Evolutionary conservation across 2,888 invertebrate genomes (phyloP).

Genomic region (Neelides folsomi): DNA sequence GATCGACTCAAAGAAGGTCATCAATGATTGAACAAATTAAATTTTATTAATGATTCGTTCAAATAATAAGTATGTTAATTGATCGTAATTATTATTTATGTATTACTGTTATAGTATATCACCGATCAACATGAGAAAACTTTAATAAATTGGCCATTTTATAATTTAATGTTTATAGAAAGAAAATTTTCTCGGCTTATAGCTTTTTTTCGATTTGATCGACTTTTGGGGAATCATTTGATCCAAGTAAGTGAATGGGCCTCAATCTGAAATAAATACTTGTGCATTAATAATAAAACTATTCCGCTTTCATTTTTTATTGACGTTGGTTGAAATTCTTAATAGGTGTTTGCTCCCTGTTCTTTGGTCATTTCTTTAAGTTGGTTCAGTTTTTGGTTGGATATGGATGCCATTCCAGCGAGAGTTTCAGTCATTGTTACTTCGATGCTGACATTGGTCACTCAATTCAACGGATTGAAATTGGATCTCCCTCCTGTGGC

Average conservation of each 20-base stretch:
- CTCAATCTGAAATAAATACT: too few relatives aligned
- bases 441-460: conserved; percentile 68
- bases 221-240: conserved; percentile 70
- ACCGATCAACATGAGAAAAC: too few relatives aligned
- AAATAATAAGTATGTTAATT: too few relatives aligned
- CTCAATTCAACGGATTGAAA: conserved; percentile 69
- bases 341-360: conserved; percentile 54
- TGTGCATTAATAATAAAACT: too few relatives aligned
- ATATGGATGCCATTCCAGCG: conserved; percentile 68
- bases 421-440: conserved; percentile 66
- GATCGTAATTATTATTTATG: too few relatives aligned
- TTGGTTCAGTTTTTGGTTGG: conserved; percentile 79
- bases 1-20: conserved; percentile 1
- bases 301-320: too few relatives aligned
- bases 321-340: too few relatives aligned
- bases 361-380: conserved; percentile 67
- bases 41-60: too few relatives aligned
- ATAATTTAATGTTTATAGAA: conserved; percentile 35
- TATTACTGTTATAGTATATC: too few relatives aligned
- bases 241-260: too few relatives aligned
- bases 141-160: not conserved
- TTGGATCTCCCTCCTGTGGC: conserved; percentile 74
- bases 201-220: conserved; percentile 65
- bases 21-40: too few relatives aligned
- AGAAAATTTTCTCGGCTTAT: conserved; percentile 65